Evolutionary conservation across 2,888 invertebrate genomes (phyloP).

Genomic region (Stenotaenia linearis): DNA sequence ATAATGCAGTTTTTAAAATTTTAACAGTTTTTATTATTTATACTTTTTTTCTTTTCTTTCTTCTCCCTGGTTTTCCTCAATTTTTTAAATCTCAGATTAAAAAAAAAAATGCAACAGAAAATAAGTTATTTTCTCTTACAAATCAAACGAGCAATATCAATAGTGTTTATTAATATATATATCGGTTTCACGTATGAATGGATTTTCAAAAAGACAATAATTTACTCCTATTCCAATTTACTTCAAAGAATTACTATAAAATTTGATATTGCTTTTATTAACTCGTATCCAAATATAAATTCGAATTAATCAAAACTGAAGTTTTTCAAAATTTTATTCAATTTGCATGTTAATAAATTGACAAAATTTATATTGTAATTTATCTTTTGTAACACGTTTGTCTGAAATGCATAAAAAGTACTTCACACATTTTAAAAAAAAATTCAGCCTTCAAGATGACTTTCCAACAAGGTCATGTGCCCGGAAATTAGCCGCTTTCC

Average conservation of each 20-base stretch:
- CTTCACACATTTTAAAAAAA: not conserved
- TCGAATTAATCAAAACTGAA: too few species aligned
- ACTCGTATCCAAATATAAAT: not conserved
- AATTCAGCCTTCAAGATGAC: conserved; percentile 5
- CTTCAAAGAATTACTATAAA: not conserved
- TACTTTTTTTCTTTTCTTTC: not conserved
- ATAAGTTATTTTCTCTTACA: not conserved
- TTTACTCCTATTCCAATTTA: not conserved
- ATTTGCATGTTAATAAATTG: not conserved
- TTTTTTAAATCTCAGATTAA: not conserved
- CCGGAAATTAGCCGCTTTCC: not conserved
- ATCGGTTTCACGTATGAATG: not conserved
- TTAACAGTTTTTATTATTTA: too few species aligned
- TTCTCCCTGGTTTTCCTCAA: not conserved
- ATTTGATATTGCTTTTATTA: not conserved
- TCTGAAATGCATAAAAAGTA: not conserved
- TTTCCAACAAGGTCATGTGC: conserved; percentile 4
- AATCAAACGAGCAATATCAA: too few species aligned
- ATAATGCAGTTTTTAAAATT: too few species aligned
- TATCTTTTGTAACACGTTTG: not conserved
- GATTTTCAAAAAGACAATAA: not conserved
- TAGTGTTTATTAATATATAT: not conserved
- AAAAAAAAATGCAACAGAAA: not conserved
- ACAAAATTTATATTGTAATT: too few species aligned
- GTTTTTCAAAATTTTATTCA: too few species aligned